Base-by-base conservation (phyloP, 2,113 vertebrate species). In the Tachuris rubrigastra region DNA sequence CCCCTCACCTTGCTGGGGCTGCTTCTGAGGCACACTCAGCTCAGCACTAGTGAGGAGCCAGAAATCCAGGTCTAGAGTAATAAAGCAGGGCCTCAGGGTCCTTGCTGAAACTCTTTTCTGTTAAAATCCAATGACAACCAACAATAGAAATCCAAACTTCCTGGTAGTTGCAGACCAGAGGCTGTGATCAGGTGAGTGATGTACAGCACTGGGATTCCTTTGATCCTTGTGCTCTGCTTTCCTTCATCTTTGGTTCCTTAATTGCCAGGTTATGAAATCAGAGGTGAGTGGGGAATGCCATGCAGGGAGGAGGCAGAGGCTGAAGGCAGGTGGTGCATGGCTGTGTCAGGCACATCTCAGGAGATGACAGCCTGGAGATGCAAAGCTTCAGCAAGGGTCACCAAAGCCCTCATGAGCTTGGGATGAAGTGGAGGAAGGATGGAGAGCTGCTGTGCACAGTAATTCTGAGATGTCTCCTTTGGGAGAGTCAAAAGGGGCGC, bases 391-490 rank as follows among this genome's bases (percentile, higher is more conserved):
- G 4, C 5, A 7, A 15, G n/a, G 24, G 17, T 52, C 42, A 20
- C 21, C 73, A 25, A 0, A 37, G 73, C 46, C 5, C 0, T 5
- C 49, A 0, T 0, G 27, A 42, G 9, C 50, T 2, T 3, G 74
- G 1, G 42, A 14, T 2, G 53, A 21, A 2, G 0, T 1, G 16
- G 46, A 49, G 44, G 18, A 14, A 28, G 58, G 14, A 6, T 12
- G n/a, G 3, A 6, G 55, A 25, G 69, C 18, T 79, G 80, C 56
- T 82, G 58, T 5, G 5, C 71, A 10, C 44, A 35, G 52, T 69
- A 55, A 1, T 12, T 28, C 72, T 23, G 37, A 86, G 66, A 0
- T 13, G 49, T 14, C 47, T 85, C 17, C 73, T 81, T 41, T 49
- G 1, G 35, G 19, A 58, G 33, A 62, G 53, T 16, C 39, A 76